Evolutionary conservation across 2,113 vertebrate species (phyloP).

Genomic region (Halichoerus grypus): DNA sequence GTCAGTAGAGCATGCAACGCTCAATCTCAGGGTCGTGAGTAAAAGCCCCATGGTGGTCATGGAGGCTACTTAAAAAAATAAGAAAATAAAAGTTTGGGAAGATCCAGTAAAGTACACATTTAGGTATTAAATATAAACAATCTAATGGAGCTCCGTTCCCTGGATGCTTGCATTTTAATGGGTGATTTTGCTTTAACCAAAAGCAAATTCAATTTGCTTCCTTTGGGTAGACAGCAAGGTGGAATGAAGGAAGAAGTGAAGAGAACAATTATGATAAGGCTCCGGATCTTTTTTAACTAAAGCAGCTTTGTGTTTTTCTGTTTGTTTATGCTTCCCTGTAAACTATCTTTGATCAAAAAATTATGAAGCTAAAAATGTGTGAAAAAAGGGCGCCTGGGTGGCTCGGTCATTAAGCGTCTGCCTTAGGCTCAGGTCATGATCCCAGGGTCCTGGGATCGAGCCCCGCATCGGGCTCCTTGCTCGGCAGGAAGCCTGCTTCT

Average conservation of each 20-base stretch:
- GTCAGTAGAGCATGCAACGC: neutral
- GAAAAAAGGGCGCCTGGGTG: neutral
- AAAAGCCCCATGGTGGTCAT: neutral
- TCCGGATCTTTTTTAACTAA: neutral
- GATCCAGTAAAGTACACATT: neutral
- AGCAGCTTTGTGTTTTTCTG: neutral
- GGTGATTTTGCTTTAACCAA: neutral
- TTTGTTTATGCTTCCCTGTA: conserved; percentile 4
- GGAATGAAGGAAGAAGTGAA: neutral
- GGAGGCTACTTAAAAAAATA: neutral
- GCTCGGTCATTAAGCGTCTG: no score
- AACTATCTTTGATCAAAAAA: conserved; percentile 19
- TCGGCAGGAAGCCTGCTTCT: no score
- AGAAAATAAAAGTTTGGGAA: neutral
- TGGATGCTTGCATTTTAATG: neutral
- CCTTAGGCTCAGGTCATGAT: no score
- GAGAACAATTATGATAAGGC: neutral
- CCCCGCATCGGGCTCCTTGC: no score
- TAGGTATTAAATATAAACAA: neutral
- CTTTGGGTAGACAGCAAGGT: neutral
- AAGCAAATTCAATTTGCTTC: conserved; percentile 4
- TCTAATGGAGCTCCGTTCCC: conserved; percentile 6
- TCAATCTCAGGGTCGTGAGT: neutral
- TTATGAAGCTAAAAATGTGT: neutral
- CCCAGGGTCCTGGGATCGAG: no score